A percentile compares a stretch with the other conserved stretches of the same genome.
These are phyloP conservation scores for Chelon auratus DNA, from an alignment of 2,797 vertebrate species.

Conservation along the genomic window DNA sequence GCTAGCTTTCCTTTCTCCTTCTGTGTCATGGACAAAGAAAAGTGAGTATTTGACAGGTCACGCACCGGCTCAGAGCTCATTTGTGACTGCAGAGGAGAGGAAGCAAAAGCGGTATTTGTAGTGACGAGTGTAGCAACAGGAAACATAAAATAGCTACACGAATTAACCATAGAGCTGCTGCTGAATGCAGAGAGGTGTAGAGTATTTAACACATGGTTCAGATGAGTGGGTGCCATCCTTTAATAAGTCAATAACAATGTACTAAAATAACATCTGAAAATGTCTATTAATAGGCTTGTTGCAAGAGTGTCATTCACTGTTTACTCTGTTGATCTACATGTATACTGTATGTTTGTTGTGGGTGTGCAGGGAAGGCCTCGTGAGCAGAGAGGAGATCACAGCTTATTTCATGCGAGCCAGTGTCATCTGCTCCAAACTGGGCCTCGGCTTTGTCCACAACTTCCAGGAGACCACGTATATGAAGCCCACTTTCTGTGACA, in stretches of 20 bases:
- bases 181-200: conserved; percentile 8
- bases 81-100: conserved; percentile 51
- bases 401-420: conserved; percentile 97
- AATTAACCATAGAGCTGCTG: conserved; percentile 44
- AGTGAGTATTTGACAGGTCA: conserved; percentile 85
- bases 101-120: conserved; percentile 69
- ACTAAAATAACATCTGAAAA: not conserved
- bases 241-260: not conserved
- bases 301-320: not conserved
- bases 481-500: conserved; percentile 97
- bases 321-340: not conserved
- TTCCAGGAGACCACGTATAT: conserved; percentile 97
- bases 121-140: conserved; percentile 66
- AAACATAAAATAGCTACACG: conserved; percentile 64
- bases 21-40: conserved; percentile 96
- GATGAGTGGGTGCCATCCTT: conserved; percentile 5
- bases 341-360: conserved; percentile 19
- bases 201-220: not conserved
- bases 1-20: conserved; percentile 95
- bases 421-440: conserved; percentile 95
- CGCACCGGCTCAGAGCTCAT: conserved; percentile 20
- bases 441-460: conserved; percentile 94
- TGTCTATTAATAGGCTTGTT: not conserved
- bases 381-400: conserved; percentile 95
- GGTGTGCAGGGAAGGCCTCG: conserved; percentile 89